phyloP scores from a whole-genome alignment of 2,888 invertebrate species.

The Euspilapteryx auroguttella region DNA sequence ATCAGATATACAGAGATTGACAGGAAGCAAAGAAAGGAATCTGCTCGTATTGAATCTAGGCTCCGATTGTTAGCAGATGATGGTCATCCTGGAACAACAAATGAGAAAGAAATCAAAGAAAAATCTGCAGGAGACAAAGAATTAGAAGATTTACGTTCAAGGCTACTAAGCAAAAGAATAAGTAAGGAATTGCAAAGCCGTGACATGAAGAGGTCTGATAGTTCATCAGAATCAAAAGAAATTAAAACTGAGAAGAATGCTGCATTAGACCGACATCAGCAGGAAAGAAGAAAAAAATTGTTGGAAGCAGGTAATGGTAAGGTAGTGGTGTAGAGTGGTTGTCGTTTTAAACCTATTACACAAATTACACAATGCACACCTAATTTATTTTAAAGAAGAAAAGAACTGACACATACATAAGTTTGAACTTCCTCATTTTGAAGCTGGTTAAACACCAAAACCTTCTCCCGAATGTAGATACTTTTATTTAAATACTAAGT shows the following conservation, averaged over 20 bases:
- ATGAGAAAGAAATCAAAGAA: slow-evolving; percentile 52
- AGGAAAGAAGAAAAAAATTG: slow-evolving; percentile 67
- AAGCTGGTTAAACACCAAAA: too few relatives aligned
- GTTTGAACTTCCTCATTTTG: too few relatives aligned
- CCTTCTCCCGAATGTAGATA: too few relatives aligned
- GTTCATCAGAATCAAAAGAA: slow-evolving; percentile 47
- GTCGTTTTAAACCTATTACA: too few relatives aligned
- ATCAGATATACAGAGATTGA: slow-evolving; percentile 38
- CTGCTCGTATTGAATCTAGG: slow-evolving; percentile 41
- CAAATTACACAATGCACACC: too few relatives aligned
- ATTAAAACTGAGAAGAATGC: slow-evolving; percentile 35
- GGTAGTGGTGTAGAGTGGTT: too few relatives aligned
- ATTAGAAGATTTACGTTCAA: slow-evolving; percentile 75
- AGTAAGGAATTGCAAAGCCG: slow-evolving; percentile 65
- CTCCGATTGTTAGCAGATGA: slow-evolving; percentile 38
- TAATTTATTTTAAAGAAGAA: too few relatives aligned
- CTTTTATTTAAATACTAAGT: too few relatives aligned
- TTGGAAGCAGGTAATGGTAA: slow-evolving; percentile 72
- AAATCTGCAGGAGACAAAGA: slow-evolving; percentile 60
- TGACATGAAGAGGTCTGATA: slow-evolving; percentile 33
- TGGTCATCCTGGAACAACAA: slow-evolving; percentile 28
- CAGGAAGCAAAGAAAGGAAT: slow-evolving; percentile 26
- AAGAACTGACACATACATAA: too few relatives aligned
- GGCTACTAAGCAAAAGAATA: slow-evolving; percentile 70
- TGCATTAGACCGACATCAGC: slow-evolving; percentile 48